phyloP scores from a whole-genome alignment of 2,797 vertebrate species.

The Heteromormyrus szaboi region DNA sequence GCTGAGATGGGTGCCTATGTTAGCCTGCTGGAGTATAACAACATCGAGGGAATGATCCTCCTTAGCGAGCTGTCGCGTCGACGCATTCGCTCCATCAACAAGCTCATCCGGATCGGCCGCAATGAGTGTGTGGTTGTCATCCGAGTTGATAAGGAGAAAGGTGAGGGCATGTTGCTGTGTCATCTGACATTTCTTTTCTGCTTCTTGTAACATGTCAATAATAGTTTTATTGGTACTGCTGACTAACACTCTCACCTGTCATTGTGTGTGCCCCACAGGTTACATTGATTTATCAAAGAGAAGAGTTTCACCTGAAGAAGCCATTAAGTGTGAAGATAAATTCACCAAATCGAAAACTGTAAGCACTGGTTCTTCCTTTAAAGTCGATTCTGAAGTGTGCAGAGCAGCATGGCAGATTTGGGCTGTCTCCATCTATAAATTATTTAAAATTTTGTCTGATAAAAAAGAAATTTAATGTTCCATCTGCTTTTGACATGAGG shows the following conservation, averaged over 20 bases:
- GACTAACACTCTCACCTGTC: not conserved
- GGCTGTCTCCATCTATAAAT: not conserved
- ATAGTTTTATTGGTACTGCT: not conserved
- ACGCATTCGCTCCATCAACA: conserved; percentile 97
- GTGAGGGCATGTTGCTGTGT: conserved; percentile 50
- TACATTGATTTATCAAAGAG: conserved; percentile 98
- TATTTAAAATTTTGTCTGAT: not conserved
- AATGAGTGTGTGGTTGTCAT: conserved; percentile 98
- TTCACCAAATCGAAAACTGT: conserved; percentile 99
- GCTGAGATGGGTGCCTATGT: conserved; percentile 16
- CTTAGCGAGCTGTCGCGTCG: conserved; percentile 92
- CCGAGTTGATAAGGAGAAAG: conserved; percentile 98
- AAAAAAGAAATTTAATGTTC: not conserved
- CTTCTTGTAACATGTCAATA: not conserved
- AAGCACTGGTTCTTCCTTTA: conserved; percentile 47
- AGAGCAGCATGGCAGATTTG: not conserved
- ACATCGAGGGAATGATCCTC: conserved; percentile 98
- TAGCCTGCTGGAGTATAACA: conserved; percentile 52
- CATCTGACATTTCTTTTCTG: not conserved
- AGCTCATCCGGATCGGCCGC: conserved; percentile 96
- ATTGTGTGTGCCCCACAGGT: conserved; percentile 55
- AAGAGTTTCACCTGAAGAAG: conserved; percentile 98
- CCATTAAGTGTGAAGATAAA: conserved; percentile 98
- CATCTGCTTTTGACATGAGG: not conserved
- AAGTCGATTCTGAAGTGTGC: not conserved